Conservation (phyloP, 2,888 invertebrate genomes). For the Eupeodes luniger region DNA sequence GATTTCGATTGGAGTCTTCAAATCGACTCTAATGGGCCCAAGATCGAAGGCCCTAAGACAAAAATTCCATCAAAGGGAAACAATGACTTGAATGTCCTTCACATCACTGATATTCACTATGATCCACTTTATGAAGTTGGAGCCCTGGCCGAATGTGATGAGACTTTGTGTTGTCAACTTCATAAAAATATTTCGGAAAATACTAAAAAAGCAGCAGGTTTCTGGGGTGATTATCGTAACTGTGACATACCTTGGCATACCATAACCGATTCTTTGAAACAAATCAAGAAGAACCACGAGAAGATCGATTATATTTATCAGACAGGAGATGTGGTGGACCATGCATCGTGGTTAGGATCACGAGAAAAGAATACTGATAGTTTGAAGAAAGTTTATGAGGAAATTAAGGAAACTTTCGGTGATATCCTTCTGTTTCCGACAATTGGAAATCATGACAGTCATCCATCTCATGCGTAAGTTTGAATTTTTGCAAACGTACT, state of each 20-base stretch:
- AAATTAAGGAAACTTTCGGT: slow-evolving; percentile 86
- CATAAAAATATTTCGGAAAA: slow-evolving; percentile 76
- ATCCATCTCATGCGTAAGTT: slow-evolving; percentile 92
- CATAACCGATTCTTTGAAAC: slow-evolving; percentile 88
- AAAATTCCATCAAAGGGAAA: slow-evolving; percentile 77
- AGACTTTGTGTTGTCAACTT: slow-evolving; percentile 91
- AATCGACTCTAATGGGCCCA: slow-evolving; percentile 40
- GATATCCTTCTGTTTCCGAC: slow-evolving; percentile 87
- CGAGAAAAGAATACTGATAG: slow-evolving; percentile 86
- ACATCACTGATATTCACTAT: slow-evolving; percentile 88
- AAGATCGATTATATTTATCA: slow-evolving; percentile 89
- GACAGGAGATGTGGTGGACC: slow-evolving; percentile 94
- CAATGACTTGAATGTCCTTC: slow-evolving; percentile 80
- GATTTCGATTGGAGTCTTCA: slow-evolving; percentile 80
- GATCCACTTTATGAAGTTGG: slow-evolving; percentile 90
- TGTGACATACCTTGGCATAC: slow-evolving; percentile 91
- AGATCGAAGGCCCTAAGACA: slow-evolving; percentile 78
- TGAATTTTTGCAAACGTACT: neutral
- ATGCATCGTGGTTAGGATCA: slow-evolving; percentile 93
- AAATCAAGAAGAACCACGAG: slow-evolving; percentile 86
- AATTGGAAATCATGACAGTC: slow-evolving; percentile 93
- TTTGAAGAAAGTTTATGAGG: slow-evolving; percentile 85
- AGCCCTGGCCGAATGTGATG: slow-evolving; percentile 89
- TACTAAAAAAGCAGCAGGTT: slow-evolving; percentile 86
- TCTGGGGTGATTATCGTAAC: slow-evolving; percentile 91